phyloP scores from a whole-genome alignment of 2,113 vertebrate genomes.

The Rhinopomastus cyanomelas region DNA sequence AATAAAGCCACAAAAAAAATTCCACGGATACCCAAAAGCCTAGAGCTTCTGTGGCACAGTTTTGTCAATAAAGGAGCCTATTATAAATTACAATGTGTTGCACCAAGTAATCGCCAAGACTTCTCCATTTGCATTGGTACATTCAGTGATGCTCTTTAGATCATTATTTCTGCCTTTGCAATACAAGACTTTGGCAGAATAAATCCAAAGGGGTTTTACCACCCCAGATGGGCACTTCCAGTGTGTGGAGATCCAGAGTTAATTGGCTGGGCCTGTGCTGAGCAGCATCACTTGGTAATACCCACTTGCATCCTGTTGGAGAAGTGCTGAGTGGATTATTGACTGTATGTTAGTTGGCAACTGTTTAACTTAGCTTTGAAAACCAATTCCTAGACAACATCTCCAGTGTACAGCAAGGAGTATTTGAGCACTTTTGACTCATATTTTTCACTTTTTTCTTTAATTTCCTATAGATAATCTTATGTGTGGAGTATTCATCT shows the following conservation, averaged over 20 bases:
- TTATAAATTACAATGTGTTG: neutral
- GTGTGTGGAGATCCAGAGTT: neutral
- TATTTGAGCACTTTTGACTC: neutral
- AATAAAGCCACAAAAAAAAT: neutral
- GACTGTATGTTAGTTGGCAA: neutral
- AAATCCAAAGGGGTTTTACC: neutral
- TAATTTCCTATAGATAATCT: neutral
- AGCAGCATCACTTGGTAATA: neutral
- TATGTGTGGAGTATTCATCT: neutral
- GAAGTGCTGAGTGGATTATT: neutral
- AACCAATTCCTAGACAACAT: neutral
- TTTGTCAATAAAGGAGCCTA: neutral
- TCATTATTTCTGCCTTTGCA: neutral
- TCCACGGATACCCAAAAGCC: neutral
- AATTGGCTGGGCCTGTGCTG: neutral
- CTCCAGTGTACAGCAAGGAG: neutral
- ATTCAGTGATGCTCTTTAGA: neutral
- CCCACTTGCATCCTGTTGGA: neutral
- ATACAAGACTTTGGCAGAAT: neutral
- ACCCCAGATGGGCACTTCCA: neutral
- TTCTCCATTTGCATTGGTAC: neutral
- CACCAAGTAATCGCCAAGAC: neutral
- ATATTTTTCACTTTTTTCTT: neutral
- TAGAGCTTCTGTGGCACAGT: neutral
- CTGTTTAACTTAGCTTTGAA: slow-evolving; percentile 6